phyloP scores from a whole-genome alignment of 2,797 vertebrate species.

The Coendou prehensilis region DNA sequence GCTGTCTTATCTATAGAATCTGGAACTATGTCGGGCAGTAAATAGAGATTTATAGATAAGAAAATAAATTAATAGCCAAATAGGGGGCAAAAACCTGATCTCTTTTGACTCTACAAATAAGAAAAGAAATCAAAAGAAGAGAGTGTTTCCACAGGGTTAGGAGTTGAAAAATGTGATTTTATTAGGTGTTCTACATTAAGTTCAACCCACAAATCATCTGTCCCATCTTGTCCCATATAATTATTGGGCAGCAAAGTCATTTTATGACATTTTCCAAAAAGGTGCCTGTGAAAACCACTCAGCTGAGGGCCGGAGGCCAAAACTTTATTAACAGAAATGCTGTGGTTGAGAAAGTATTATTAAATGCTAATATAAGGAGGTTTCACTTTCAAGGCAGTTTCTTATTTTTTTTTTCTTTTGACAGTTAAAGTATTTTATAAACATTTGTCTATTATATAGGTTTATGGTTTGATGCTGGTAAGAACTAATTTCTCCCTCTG shows the following conservation, averaged over 20 bases:
- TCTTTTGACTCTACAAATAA: slow-evolving; percentile 38
- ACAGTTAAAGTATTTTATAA: slow-evolving; percentile 33
- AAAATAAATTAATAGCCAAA: not conserved
- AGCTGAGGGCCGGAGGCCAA: slow-evolving; percentile 22
- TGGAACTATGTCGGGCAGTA: not conserved
- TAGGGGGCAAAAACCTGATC: not conserved
- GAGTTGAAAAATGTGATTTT: slow-evolving; percentile 8
- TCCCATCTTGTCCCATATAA: not conserved
- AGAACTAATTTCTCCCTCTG: not conserved
- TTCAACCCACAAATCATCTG: not conserved
- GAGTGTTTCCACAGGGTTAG: not conserved
- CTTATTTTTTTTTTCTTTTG: not conserved
- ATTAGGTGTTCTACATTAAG: slow-evolving; percentile 29
- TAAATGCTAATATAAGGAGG: not conserved
- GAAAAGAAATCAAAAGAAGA: not conserved
- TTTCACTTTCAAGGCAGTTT: slow-evolving; percentile 3
- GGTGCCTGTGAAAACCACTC: not conserved
- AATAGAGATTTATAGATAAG: not conserved
- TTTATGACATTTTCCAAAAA: slow-evolving; percentile 67
- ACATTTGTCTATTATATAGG: not conserved
- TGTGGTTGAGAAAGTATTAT: not conserved
- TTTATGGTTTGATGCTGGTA: slow-evolving; percentile 1
- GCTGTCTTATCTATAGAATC: not conserved
- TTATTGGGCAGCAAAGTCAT: slow-evolving; percentile 46
- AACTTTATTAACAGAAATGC: slow-evolving; percentile 15